These are phyloP conservation scores for Heteromormyrus szaboi DNA, from an alignment of 2,797 vertebrate genomes.

Conservation along the genomic window DNA sequence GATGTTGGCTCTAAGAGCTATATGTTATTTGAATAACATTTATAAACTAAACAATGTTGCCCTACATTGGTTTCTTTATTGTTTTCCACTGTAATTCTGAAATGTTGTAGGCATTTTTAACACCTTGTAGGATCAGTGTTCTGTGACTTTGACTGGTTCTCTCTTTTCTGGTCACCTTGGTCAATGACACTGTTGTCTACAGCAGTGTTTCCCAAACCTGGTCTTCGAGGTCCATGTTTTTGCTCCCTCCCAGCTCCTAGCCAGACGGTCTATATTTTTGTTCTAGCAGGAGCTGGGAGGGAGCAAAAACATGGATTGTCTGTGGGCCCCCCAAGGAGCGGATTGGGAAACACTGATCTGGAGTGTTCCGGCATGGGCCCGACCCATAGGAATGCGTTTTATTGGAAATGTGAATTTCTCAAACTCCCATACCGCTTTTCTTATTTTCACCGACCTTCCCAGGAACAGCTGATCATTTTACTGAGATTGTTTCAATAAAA, in stretches of 20 bases:
- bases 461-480: not conserved
- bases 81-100: not conserved
- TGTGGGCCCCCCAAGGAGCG: not conserved
- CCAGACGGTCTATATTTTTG: not conserved
- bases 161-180: not conserved
- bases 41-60: not conserved
- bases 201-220: not conserved
- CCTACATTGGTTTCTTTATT: not conserved
- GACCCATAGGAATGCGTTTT: not conserved
- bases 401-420: not conserved
- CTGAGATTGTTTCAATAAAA: not conserved
- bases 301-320: not conserved
- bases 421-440: not conserved
- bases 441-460: not conserved
- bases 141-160: not conserved
- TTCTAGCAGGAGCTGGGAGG: not conserved
- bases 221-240: not conserved
- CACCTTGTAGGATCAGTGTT: not conserved
- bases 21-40: not conserved
- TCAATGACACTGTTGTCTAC: not conserved
- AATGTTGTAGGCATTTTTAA: not conserved
- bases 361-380: not conserved
- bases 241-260: not conserved
- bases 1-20: not conserved
- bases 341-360: not conserved